phyloP scores from a whole-genome alignment of 2,113 vertebrate species.

The Meriones unguiculatus region DNA sequence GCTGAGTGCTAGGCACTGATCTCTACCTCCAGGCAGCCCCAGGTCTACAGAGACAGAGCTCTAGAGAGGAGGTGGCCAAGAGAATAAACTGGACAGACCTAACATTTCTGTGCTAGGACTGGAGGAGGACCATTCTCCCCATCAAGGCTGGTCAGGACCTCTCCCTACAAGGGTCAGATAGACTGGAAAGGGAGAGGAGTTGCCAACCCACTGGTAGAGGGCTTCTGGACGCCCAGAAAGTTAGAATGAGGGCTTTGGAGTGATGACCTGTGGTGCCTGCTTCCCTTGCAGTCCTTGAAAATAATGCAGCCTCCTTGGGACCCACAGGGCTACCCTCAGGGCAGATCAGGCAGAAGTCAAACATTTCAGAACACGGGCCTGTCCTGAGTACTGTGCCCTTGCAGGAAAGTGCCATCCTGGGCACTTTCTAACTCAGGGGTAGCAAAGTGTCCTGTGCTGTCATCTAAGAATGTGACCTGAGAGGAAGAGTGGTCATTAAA shows the following conservation, averaged over 20 bases:
- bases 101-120: background rate
- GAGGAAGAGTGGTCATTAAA: background rate
- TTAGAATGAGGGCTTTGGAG: too few relatives aligned
- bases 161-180: too few relatives aligned
- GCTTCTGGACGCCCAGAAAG: background rate
- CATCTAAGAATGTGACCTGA: background rate
- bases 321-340: background rate
- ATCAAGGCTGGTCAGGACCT: background rate
- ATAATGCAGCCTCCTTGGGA: background rate
- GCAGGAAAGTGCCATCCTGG: background rate
- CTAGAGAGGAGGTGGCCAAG: background rate
- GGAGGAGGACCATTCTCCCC: background rate
- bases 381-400: background rate
- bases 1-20: background rate
- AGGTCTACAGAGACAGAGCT: background rate
- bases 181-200: rapidly evolving
- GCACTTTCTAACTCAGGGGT: background rate
- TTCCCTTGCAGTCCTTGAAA: too few relatives aligned
- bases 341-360: background rate
- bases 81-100: background rate
- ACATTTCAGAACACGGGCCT: background rate
- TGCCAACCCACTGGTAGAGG: background rate
- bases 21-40: background rate
- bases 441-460: background rate
- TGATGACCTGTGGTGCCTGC: background rate